Evolutionary conservation across 1,140 invertebrate species (phyloP).

Genomic region (Zaprionus africanus): DNA sequence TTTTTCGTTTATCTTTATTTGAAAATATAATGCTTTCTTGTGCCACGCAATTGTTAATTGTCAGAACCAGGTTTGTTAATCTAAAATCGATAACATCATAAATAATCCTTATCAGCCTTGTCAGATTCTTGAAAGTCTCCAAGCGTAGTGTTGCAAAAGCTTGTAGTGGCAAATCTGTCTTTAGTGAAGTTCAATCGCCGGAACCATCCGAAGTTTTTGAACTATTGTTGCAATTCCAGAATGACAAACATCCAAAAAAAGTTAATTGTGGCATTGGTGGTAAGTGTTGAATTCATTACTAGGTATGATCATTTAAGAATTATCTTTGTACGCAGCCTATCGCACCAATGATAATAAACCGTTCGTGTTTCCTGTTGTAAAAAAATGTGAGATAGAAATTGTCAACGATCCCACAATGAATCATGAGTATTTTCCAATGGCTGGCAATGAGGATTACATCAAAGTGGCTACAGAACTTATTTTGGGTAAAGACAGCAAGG

Average conservation of each 20-base stretch:
- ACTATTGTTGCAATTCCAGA: background rate
- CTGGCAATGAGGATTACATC: conserved; percentile 91
- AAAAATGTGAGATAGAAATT: conserved; percentile 31
- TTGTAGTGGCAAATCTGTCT: conserved; percentile 4
- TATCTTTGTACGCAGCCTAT: conserved; percentile 88
- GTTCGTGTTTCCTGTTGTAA: conserved; percentile 94
- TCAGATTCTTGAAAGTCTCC: background rate
- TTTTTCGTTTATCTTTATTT: background rate
- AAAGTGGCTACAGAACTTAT: conserved; percentile 92
- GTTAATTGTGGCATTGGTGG: conserved; percentile 41
- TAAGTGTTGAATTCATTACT: background rate
- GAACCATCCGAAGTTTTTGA: conserved; percentile 29
- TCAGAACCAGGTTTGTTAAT: conserved; percentile 3
- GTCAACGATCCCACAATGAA: conserved; percentile 87
- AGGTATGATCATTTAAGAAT: background rate
- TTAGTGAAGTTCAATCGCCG: background rate
- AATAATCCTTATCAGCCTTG: background rate
- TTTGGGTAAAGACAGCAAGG: conserved; percentile 91
- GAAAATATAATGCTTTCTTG: background rate
- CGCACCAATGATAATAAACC: conserved; percentile 98
- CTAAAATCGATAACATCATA: background rate
- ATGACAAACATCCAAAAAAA: conserved; percentile 21
- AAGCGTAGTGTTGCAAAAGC: too few species aligned
- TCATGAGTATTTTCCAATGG: conserved; percentile 97
- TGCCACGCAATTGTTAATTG: background rate